Evolutionary conservation across 1,140 invertebrate genomes (phyloP), one percentile per base, ranked within the genome.

Genomic region (Bombus consobrinus): DNA sequence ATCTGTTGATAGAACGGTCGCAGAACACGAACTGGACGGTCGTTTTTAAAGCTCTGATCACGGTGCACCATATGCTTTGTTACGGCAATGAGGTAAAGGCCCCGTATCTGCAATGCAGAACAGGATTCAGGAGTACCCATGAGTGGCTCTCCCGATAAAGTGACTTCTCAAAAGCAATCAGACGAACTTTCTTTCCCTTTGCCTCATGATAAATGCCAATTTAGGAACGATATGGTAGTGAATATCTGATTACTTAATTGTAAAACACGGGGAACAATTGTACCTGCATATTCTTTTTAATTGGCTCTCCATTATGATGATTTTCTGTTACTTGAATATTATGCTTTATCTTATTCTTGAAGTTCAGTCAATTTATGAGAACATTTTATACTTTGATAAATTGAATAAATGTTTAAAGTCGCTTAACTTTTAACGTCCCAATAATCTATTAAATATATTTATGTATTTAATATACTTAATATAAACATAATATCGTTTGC

Each of bases 21-120:
- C 99, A 99, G 95, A 99, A 99, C 96, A 97, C 97, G 89, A 99
- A 98, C 94, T 99, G 99, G 99, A 98, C 99, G 83, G 99, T 99
- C 47, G 99, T 99, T 64, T 99, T 99, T 95, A 99, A 99, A 96
- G 97, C 99, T 57, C 97, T 99, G 77, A 98, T 99, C 93, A 99
- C 99, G 75, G 98, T 99, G 89, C 99, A 99, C 96, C 99, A 99
- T 95, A 96, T 99, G 94, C 98, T 99, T 97, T 99, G 99, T 94
- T 99, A 99, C 96, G 99, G 99, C 94, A 99, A 99, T 96, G 99
- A 99, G 97, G 98, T 99, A 95, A 97, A 96, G 1, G 13, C 10
- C 15, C 18, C 15, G 37, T 37, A 32, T 77, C 43, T 78, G 75
- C 75, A 18, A 78, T 71, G 64, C 43, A 78, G 64, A 84, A 79